These are phyloP conservation scores for Volucella inflata DNA, from an alignment of 2,888 invertebrate species.

Conservation along the genomic window DNA sequence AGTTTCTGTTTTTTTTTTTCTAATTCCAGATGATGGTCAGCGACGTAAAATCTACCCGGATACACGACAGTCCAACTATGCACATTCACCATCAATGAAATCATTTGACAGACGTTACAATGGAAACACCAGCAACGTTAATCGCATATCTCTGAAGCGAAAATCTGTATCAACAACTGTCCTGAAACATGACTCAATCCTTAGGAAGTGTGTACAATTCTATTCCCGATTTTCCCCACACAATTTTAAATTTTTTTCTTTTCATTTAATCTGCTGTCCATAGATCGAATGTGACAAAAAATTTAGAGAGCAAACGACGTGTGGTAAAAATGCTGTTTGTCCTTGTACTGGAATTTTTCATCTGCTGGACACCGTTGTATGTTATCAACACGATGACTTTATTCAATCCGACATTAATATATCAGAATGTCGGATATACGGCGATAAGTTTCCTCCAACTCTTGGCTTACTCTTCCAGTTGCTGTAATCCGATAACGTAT, in stretches of 20 bases:
- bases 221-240: background rate
- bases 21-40: conserved; percentile 46
- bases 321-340: conserved; percentile 95
- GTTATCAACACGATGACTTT: conserved; percentile 90
- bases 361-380: conserved; percentile 95
- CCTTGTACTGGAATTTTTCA: conserved; percentile 95
- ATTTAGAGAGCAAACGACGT: conserved; percentile 82
- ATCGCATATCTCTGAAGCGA: conserved; percentile 13
- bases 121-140: conserved; percentile 11
- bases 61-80: conserved; percentile 28
- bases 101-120: conserved; percentile 41
- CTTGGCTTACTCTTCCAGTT: conserved; percentile 92
- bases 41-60: conserved; percentile 54
- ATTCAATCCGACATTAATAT: conserved; percentile 89
- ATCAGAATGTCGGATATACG: conserved; percentile 88
- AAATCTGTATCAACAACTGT: conserved; percentile 35
- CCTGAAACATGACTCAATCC: conserved; percentile 46
- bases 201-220: conserved; percentile 44
- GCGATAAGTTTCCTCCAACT: conserved; percentile 90
- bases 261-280: background rate
- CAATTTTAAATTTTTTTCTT: conserved; percentile 59
- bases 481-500: conserved; percentile 95
- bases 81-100: conserved; percentile 44
- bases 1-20: no score
- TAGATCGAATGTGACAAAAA: conserved; percentile 81